phyloP scores from a whole-genome alignment of 2,113 vertebrate species.

The Paramormyrops kingsleyae region DNA sequence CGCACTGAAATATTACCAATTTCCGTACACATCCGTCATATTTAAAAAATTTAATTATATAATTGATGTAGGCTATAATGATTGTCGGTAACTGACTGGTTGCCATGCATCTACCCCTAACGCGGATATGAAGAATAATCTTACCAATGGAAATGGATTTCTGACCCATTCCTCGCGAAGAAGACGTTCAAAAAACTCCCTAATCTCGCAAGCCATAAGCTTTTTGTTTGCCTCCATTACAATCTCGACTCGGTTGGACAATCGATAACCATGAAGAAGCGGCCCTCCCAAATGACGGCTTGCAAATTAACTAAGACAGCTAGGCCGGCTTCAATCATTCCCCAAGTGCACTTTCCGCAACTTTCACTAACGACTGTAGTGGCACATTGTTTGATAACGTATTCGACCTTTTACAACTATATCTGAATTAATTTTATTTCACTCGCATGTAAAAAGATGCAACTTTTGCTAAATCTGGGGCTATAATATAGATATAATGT shows the following conservation, averaged over 20 bases:
- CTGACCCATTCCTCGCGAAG: background rate
- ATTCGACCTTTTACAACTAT: background rate
- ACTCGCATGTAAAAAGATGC: background rate
- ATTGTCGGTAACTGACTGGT: background rate
- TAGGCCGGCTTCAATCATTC: background rate
- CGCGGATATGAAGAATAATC: background rate
- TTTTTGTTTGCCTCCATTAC: background rate
- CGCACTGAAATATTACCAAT: background rate
- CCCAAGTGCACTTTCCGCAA: background rate
- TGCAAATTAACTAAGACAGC: background rate
- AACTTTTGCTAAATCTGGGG: background rate
- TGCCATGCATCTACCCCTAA: background rate
- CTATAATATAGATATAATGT: background rate
- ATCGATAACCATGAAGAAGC: background rate
- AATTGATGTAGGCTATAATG: background rate
- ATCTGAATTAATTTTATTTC: background rate
- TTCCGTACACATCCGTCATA: background rate
- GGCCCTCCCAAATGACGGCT: conserved; percentile 1
- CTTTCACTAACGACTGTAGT: background rate
- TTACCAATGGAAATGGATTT: background rate
- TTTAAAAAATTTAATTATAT: background rate
- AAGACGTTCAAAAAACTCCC: background rate
- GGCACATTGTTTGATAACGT: background rate
- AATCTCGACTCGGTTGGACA: background rate
- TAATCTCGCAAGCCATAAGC: background rate